Conservation (phyloP, 2,888 invertebrate species). For the Eupelmus urozonus region DNA sequence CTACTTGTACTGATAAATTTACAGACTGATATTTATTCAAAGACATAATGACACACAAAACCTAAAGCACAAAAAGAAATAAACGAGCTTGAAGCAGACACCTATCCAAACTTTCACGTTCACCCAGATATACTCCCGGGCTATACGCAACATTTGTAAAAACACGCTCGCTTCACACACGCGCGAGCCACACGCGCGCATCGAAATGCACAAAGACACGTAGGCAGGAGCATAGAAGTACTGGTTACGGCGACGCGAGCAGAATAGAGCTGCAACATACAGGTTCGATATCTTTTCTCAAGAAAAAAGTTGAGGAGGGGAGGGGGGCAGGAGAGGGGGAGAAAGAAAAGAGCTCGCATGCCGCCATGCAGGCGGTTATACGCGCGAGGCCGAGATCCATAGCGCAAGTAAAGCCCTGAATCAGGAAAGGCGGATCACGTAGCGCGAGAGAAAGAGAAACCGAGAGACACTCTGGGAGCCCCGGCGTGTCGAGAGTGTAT, state of each 20-base stretch:
- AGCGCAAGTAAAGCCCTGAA: slow-evolving; percentile 49
- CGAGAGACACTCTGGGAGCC: slow-evolving; percentile 21
- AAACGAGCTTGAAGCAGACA: too few relatives aligned
- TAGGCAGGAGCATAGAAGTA: not conserved
- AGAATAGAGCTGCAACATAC: slow-evolving; percentile 36
- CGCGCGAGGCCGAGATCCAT: not conserved
- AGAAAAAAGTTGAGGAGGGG: not conserved
- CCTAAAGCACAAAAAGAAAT: too few relatives aligned
- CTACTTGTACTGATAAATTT: too few relatives aligned
- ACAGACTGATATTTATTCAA: too few relatives aligned
- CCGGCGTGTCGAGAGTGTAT: not conserved
- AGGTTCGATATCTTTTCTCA: slow-evolving; percentile 12
- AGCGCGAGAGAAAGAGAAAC: slow-evolving; percentile 33
- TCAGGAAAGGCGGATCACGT: slow-evolving; percentile 53
- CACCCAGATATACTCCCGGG: not conserved
- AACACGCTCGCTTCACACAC: not conserved
- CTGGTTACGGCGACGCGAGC: slow-evolving; percentile 12
- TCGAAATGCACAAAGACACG: not conserved
- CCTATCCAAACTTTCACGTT: too few relatives aligned
- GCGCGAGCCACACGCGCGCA: not conserved
- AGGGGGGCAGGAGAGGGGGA: not conserved
- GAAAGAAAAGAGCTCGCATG: not conserved
- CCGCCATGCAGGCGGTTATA: not conserved
- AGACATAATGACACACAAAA: too few relatives aligned
- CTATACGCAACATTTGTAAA: not conserved